phyloP scores from a whole-genome alignment of 2,888 invertebrate genomes.

The Heliconius erato region DNA sequence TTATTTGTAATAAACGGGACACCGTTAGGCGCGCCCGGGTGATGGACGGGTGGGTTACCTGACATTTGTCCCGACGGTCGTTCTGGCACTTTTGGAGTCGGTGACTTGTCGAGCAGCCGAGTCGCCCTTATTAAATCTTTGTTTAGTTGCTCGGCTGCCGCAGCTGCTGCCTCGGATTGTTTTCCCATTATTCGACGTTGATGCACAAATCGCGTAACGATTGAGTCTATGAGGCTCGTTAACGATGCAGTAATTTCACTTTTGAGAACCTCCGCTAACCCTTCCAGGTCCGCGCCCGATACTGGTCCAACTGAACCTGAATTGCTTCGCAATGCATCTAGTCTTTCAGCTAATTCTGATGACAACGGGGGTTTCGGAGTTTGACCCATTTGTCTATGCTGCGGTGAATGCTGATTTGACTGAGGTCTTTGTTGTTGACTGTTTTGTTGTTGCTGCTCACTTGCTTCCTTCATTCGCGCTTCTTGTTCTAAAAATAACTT shows the following conservation, averaged over 20 bases:
- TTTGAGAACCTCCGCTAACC: slow-evolving; percentile 96
- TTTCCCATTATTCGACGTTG: slow-evolving; percentile 91
- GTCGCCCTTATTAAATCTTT: slow-evolving; percentile 94
- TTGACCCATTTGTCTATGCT: slow-evolving; percentile 81
- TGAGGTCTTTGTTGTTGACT: slow-evolving; percentile 87
- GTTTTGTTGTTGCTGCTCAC: slow-evolving; percentile 84
- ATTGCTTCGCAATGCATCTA: slow-evolving; percentile 91
- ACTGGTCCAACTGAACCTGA: slow-evolving; percentile 88
- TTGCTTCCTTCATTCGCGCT: slow-evolving; percentile 90
- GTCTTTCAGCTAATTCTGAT: slow-evolving; percentile 91
- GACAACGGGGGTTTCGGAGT: slow-evolving; percentile 83
- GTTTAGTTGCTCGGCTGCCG: slow-evolving; percentile 93
- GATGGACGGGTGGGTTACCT: slow-evolving; percentile 86
- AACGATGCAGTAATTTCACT: slow-evolving; percentile 94
- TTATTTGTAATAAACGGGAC: slow-evolving; percentile 81
- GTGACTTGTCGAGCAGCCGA: slow-evolving; percentile 93
- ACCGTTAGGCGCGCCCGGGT: slow-evolving; percentile 77
- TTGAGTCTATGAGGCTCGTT: slow-evolving; percentile 94
- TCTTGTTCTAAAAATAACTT: slow-evolving; percentile 93
- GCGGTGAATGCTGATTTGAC: slow-evolving; percentile 86
- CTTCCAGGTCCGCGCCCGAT: slow-evolving; percentile 93
- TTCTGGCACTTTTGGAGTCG: slow-evolving; percentile 89
- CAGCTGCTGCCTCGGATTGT: slow-evolving; percentile 91
- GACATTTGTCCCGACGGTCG: slow-evolving; percentile 84
- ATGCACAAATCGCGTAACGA: slow-evolving; percentile 93